A percentile compares a stretch with the other conserved stretches of the same genome.
phyloP scores from a whole-genome alignment of 2,113 vertebrate species.

The Prochilodus magdalenae region DNA sequence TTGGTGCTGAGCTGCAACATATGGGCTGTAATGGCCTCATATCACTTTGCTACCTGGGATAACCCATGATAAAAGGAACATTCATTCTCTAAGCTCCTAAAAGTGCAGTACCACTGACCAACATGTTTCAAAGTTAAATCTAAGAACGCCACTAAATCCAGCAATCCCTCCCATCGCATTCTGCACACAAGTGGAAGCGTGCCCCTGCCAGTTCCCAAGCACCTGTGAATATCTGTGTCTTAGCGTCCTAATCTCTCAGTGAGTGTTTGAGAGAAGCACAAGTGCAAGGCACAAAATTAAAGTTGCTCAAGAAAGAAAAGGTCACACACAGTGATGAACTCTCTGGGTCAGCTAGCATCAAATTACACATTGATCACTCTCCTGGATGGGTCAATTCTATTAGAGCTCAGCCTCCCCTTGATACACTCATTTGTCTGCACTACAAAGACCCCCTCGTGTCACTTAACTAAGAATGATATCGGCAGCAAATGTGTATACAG shows the following conservation, averaged over 20 bases:
- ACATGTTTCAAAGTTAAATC: neutral
- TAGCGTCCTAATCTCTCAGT: neutral
- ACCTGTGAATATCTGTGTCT: neutral
- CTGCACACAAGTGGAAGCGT: slow-evolving; percentile 3
- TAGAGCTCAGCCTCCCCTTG: slow-evolving; percentile 64
- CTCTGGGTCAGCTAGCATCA: slow-evolving; percentile 66
- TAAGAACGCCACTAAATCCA: neutral
- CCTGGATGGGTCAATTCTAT: slow-evolving; percentile 64
- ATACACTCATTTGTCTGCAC: slow-evolving; percentile 64
- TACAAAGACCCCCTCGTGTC: slow-evolving; percentile 35
- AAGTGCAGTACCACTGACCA: neutral
- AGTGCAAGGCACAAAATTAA: slow-evolving; percentile 41
- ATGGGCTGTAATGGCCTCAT: neutral
- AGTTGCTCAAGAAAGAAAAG: slow-evolving; percentile 55
- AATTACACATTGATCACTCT: slow-evolving; percentile 71
- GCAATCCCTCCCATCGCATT: neutral
- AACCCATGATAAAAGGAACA: neutral
- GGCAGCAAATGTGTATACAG: slow-evolving; percentile 33
- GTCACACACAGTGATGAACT: slow-evolving; percentile 70
- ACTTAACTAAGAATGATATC: slow-evolving; percentile 47
- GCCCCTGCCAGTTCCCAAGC: neutral
- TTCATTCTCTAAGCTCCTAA: neutral
- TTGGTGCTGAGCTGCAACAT: neutral
- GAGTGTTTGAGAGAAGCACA: slow-evolving; percentile 37
- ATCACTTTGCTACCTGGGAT: neutral